Conservation (phyloP, 2,888 invertebrate genomes). For the Orthosia cruda region DNA sequence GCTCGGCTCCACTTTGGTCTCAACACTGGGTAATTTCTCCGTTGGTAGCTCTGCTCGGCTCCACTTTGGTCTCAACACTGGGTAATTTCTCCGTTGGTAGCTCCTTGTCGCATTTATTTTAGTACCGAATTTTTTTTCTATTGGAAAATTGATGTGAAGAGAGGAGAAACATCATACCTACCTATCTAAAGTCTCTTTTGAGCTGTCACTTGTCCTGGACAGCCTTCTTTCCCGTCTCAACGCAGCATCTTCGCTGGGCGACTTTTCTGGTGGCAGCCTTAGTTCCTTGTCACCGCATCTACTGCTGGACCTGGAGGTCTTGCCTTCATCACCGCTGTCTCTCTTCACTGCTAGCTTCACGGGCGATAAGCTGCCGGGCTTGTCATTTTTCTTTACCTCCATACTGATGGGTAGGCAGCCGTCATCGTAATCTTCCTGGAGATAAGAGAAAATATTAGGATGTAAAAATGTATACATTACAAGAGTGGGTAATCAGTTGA, state of each 20-base stretch:
- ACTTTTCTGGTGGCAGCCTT: conserved; percentile 84
- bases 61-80: conserved; percentile 69
- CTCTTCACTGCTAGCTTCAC: conserved; percentile 80
- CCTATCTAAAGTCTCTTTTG: conserved; percentile 88
- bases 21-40: too few species aligned
- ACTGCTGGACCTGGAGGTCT: conserved; percentile 83
- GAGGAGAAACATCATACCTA: conserved; percentile 56
- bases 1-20: too few species aligned
- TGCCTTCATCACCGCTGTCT: conserved; percentile 83
- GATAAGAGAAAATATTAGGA: conserved; percentile 13
- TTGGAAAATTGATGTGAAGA: neutral
- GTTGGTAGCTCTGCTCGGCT: too few species aligned
- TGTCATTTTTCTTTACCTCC: conserved; percentile 90
- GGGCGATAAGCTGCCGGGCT: conserved; percentile 88
- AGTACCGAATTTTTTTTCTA: conserved; percentile 66
- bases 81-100: conserved; percentile 86
- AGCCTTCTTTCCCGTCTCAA: conserved; percentile 79
- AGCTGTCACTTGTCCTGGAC: conserved; percentile 85
- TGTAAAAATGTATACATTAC: too few species aligned
- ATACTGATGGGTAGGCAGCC: conserved; percentile 82
- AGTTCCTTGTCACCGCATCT: conserved; percentile 86
- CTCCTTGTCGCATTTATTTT: conserved; percentile 85
- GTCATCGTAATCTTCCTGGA: conserved; percentile 80
- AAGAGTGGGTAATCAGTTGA: too few species aligned
- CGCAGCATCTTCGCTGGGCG: conserved; percentile 81